phyloP scores from a whole-genome alignment of 2,113 vertebrate genomes.

The Boulengeromyrus knoepffleri region DNA sequence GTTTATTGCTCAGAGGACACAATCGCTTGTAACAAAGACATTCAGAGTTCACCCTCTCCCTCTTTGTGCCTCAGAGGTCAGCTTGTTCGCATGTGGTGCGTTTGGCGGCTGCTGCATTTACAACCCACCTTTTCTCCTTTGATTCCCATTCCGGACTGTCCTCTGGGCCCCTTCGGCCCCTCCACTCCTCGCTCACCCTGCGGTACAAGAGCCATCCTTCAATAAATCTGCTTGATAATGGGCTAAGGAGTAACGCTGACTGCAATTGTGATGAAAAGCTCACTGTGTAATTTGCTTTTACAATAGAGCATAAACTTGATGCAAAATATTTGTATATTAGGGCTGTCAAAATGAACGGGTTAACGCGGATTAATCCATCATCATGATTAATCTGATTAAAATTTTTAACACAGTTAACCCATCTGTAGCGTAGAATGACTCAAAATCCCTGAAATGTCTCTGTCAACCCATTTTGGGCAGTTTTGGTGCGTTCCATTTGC shows the following conservation, averaged over 20 bases:
- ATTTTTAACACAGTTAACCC: too few relatives aligned
- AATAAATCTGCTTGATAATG: background rate
- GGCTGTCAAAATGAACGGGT: too few relatives aligned
- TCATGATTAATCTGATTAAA: too few relatives aligned
- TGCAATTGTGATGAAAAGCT: background rate
- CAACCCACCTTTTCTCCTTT: slow-evolving; percentile 79
- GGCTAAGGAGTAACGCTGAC: background rate
- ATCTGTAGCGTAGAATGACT: too few relatives aligned
- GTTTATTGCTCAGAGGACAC: background rate
- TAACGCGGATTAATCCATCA: too few relatives aligned
- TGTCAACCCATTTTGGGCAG: too few relatives aligned
- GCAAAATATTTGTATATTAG: background rate
- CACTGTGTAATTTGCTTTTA: background rate
- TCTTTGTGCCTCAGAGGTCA: slow-evolving; percentile 43
- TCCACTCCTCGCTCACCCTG: slow-evolving; percentile 76
- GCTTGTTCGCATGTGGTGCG: slow-evolving; percentile 23
- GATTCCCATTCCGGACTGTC: slow-evolving; percentile 70
- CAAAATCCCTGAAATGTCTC: too few relatives aligned
- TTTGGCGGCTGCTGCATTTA: slow-evolving; percentile 47
- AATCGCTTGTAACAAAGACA: slow-evolving; percentile 21
- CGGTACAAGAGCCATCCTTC: slow-evolving; percentile 34
- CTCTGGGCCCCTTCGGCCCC: slow-evolving; percentile 68
- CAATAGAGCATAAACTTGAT: background rate
- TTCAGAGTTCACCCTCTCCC: slow-evolving; percentile 19
- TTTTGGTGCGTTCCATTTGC: too few relatives aligned